Evolutionary conservation across 2,797 vertebrate genomes (phyloP).

Genomic region (Lutjanus campechanus): DNA sequence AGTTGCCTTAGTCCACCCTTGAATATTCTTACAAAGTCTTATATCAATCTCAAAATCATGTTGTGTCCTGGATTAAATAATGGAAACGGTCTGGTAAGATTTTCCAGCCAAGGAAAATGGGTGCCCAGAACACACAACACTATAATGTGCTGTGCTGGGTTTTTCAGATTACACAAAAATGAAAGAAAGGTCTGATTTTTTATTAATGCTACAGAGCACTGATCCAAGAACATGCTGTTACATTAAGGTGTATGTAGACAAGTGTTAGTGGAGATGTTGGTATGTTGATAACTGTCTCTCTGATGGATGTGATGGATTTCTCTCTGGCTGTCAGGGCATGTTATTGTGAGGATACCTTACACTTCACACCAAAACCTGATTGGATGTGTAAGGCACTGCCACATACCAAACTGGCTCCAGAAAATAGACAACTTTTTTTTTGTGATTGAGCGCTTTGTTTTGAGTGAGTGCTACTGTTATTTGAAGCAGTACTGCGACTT

Average conservation of each 20-base stretch:
- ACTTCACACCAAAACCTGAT: too few species aligned
- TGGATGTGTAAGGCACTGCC: not conserved
- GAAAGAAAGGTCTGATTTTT: not conserved
- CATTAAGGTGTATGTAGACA: not conserved
- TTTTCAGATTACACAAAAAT: slow-evolving; percentile 2
- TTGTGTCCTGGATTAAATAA: slow-evolving; percentile 12
- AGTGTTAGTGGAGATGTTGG: not conserved
- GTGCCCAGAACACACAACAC: not conserved
- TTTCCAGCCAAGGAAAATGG: slow-evolving; percentile 14
- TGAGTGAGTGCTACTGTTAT: too few species aligned
- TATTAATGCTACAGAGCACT: not conserved
- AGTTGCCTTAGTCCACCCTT: slow-evolving; percentile 12
- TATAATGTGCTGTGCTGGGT: not conserved
- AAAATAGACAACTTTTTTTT: not conserved
- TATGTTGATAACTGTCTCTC: not conserved
- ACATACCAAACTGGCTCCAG: not conserved
- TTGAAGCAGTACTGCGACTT: not conserved
- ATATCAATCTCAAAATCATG: slow-evolving; percentile 6
- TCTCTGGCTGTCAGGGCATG: slow-evolving; percentile 2
- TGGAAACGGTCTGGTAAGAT: slow-evolving; percentile 12
- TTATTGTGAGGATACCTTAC: slow-evolving; percentile 2
- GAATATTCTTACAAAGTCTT: slow-evolving; percentile 17
- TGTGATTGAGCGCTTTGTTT: not conserved
- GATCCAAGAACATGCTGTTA: not conserved
- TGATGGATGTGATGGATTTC: not conserved